These are phyloP conservation scores for Drosophila neoperkinsi DNA, from an alignment of 2,888 invertebrate species.

Conservation along the genomic window DNA sequence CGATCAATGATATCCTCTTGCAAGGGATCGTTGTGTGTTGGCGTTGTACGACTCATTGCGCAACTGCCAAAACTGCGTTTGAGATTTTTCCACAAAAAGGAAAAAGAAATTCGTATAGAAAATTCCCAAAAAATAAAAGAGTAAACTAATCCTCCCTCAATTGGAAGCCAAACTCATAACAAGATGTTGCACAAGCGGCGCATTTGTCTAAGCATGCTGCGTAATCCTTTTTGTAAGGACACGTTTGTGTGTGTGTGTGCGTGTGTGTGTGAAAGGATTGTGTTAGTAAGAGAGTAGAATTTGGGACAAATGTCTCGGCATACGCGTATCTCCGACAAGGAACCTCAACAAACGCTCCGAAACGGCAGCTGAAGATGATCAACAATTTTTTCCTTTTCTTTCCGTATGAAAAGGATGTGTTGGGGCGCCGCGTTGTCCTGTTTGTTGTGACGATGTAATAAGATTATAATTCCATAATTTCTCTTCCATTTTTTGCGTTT, in stretches of 20 bases:
- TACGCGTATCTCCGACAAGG: slow-evolving; percentile 72
- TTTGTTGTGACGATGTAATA: slow-evolving; percentile 78
- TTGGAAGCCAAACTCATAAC: slow-evolving; percentile 69
- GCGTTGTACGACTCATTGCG: slow-evolving; percentile 75
- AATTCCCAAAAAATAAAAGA: slow-evolving; percentile 44
- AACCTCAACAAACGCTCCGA: slow-evolving; percentile 25
- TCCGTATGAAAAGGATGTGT: slow-evolving; percentile 44
- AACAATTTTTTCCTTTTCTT: slow-evolving; percentile 17
- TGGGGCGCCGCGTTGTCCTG: slow-evolving; percentile 54
- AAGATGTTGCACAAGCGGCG: slow-evolving; percentile 68
- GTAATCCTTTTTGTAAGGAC: slow-evolving; percentile 83
- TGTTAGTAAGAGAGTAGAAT: slow-evolving; percentile 56
- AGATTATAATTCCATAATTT: slow-evolving; percentile 78
- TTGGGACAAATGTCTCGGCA: slow-evolving; percentile 76
- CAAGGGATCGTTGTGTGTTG: slow-evolving; percentile 64
- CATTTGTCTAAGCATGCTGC: slow-evolving; percentile 73
- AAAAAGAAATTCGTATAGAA: slow-evolving; percentile 54
- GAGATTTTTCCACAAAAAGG: slow-evolving; percentile 46
- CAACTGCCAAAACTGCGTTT: slow-evolving; percentile 69
- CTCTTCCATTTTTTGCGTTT: slow-evolving; percentile 28
- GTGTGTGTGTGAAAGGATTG: slow-evolving; percentile 68
- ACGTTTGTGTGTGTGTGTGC: slow-evolving; percentile 60
- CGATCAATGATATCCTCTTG: slow-evolving; percentile 63
- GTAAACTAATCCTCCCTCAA: slow-evolving; percentile 78
- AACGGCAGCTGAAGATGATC: slow-evolving; percentile 77